phyloP scores from a whole-genome alignment of 1,140 invertebrate species.

The Drosophila pectinifera region DNA sequence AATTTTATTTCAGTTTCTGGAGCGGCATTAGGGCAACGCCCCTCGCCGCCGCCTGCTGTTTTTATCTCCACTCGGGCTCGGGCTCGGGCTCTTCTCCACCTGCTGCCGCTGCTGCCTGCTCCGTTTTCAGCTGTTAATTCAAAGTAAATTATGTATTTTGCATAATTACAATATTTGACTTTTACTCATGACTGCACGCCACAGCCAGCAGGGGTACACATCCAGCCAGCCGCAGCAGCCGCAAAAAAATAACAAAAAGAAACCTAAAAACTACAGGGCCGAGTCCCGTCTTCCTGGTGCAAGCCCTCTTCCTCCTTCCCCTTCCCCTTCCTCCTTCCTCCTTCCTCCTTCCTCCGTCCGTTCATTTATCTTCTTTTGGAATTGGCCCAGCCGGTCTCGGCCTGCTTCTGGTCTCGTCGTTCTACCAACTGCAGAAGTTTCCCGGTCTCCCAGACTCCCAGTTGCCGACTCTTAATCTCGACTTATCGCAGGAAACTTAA shows the following conservation, averaged over 20 bases:
- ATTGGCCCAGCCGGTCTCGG: conserved; percentile 33
- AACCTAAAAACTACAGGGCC: conserved; percentile 2
- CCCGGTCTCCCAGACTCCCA: neutral
- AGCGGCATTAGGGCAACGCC: conserved; percentile 77
- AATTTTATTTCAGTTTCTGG: conserved; percentile 76
- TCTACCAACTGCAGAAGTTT: conserved; percentile 2
- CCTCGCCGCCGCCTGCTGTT: conserved; percentile 33
- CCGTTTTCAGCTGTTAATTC: conserved; percentile 78
- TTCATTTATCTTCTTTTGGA: conserved; percentile 64
- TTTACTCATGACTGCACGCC: conserved; percentile 81
- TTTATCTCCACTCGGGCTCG: conserved; percentile 4
- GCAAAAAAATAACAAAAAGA: neutral
- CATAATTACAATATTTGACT: conserved; percentile 83
- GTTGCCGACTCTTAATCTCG: conserved; percentile 16
- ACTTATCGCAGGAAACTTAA: conserved; percentile 15
- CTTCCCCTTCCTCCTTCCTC: conserved; percentile 28
- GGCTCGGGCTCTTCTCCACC: conserved; percentile 13
- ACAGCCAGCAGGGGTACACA: conserved; percentile 5
- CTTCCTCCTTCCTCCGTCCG: conserved; percentile 43
- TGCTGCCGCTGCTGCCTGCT: conserved; percentile 18
- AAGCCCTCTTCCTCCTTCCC: conserved; percentile 24
- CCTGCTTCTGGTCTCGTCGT: conserved; percentile 1
- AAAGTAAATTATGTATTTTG: conserved; percentile 84
- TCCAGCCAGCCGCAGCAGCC: neutral
- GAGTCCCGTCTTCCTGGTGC: conserved; percentile 24